Evolutionary conservation across 53 echinoderm and acorn worm genomes (phyloP), one percentile per base, ranked within the genome.

Genomic region (Astropecten irregularis): DNA sequence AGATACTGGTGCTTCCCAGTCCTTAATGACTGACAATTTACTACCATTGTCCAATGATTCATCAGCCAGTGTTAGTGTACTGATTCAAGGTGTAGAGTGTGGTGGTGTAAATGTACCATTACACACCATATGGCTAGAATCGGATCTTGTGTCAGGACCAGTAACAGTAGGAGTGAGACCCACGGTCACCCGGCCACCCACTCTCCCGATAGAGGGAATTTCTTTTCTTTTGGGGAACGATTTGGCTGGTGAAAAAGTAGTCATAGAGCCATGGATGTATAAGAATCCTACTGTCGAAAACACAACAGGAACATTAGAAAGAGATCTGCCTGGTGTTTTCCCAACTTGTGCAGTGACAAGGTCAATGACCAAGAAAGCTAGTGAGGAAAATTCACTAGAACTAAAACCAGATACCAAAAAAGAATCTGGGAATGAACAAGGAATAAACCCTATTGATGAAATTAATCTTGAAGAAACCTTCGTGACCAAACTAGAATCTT

Each of bases 341-440:
- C 91, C 91, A n/a, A 53, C 83, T 10, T 90, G 91, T 90, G 91
- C 68, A 48, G 59, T 76, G 23, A 91, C 87, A 48, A 74, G 87
- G 65, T 84, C 88, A 5, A 92, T 85, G 92, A 62, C 87, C 26
- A 40, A 40, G 40, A 66, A 82, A 55, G 38, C 2, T 40, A 9
- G 32, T 29, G 48, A 44, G 54, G 56, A 44, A 56, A 31, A 58
- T 11, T 66, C n/a, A n/a, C n/a, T n/a, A n/a, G n/a, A n/a, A n/a
- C n/a, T n/a, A n/a, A n/a, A n/a, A n/a, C n/a, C n/a, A n/a, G n/a
- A n/a, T n/a, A n/a, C n/a, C n/a, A n/a, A n/a, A n/a, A n/a, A n/a
- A n/a, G n/a, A n/a, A n/a, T n/a, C n/a, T n/a, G n/a, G n/a, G n/a
- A n/a, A n/a, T n/a, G n/a, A n/a, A n/a, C n/a, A n/a, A n/a, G n/a